Evolutionary conservation across 2,113 vertebrate species (phyloP), one percentile per base, ranked within the genome.

Genomic region (Cryptotis parvus): DNA sequence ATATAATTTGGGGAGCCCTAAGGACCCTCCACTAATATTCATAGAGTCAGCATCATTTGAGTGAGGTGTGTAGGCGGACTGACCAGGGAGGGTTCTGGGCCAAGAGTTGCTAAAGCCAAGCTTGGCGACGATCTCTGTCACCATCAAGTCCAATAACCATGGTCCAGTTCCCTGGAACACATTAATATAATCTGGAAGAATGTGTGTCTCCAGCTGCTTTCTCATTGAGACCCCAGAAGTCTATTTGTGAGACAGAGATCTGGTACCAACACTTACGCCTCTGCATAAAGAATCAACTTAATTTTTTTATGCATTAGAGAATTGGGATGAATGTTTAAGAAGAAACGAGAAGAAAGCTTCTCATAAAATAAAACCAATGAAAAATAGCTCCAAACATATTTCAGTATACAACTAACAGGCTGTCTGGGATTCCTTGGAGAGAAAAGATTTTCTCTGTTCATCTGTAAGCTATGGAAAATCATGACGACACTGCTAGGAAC

Each of bases 331-430:
- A 91, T 94, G n/a, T 55, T 86, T n/a, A 69, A 90, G 92, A 87
- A 63, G 81, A 92, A 91, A 85, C 35, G 65, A 90, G 92, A 87
- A 63, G 81, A 92, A 91, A 85, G 43, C 10, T 76, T 89, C 77
- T 88, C 72, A 58, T 76, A 69, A 95, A 93, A 84, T 74, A 74
- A 94, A 91, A 88, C 78, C 65, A 80, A 92, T 86, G 85, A 83
- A 93, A 88, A 68, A 76, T 2, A 41, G n/a, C 63, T 89, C 63
- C 20, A 79, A 76, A 80, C 9, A 1, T 35, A 86, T 95, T 94
- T 89, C 35, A 91, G 52, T 76, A 58, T 41, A 45, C 26, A 1
- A 65, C 66, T 83, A 75, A 45, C 68, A 89, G 63, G 43, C 79
- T 84, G 77, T 78, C 80, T 77, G 75, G 35, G 63, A 74, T 92